Evolutionary conservation across 2,797 vertebrate genomes (phyloP), one percentile per base, ranked within the genome.

Genomic region (Siniperca scherzeri): DNA sequence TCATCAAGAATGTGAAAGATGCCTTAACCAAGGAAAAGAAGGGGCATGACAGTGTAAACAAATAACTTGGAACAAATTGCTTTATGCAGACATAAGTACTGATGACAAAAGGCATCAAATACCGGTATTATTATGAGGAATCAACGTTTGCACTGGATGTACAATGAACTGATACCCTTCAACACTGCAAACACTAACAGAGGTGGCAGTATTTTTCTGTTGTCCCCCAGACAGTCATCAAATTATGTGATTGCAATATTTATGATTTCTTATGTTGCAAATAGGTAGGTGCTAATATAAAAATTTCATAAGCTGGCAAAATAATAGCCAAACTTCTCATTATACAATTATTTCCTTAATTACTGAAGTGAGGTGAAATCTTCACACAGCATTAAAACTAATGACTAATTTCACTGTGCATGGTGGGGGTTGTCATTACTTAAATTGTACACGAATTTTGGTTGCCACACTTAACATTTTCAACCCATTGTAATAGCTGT

Each of bases 1-100:
- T 94, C 91, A 90, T 93, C 92, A 92, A 87, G 84, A 93, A 91
- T 87, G 88, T 90, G 85, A 84, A 82, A 48, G 83, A 89, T 82
- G 86, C 87, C 86, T 89, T 81, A 87, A 88, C 89, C 87, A 74
- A 79, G 61, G 65, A 77, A 82, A 87, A 50, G 48, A 88, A 89
- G 69, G 72, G 74, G 78, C 82, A 80, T 82, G 74, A 80, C 89
- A 83, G 77, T 87, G 88, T 92, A 91, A 93, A 94, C 91, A 92
- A 88, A 90, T 89, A 86, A 88, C 80, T 69, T 57, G 72, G 50
- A 91, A 87, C 87, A 89, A 94, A 94, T 88, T 88, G 91, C 82
- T 89, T 90, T 73, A 80, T 89, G 46, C 74, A 71, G 69, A 82
- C 81, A 80, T 66, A 67, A 72, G 42, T 56, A 77, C 61, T 83